These are phyloP conservation scores for Salminus brasiliensis DNA, from an alignment of 2,113 vertebrate species.

Conservation along the genomic window DNA sequence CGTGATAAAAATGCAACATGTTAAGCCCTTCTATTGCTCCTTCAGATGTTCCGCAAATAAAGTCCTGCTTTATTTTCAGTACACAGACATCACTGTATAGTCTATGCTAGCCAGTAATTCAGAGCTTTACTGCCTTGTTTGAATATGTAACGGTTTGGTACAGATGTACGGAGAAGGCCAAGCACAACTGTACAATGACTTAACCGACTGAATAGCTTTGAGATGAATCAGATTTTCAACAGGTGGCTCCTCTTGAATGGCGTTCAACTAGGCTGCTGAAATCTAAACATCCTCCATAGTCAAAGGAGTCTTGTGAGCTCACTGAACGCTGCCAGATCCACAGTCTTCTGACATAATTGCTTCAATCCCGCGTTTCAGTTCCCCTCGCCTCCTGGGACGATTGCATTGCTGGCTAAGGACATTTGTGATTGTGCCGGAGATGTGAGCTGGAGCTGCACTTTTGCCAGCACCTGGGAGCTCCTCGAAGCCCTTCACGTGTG, in stretches of 20 bases:
- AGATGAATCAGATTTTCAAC: conserved; percentile 34
- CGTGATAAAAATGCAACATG: background rate
- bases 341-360: conserved; percentile 44
- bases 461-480: conserved; percentile 42
- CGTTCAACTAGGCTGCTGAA: conserved; percentile 35
- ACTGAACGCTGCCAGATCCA: conserved; percentile 40
- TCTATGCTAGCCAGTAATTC: too few species aligned
- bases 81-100: background rate
- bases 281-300: conserved; percentile 31
- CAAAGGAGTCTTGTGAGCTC: conserved; percentile 8
- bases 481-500: conserved; percentile 28
- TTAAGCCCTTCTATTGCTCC: too few species aligned
- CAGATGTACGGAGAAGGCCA: background rate
- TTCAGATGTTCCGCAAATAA: background rate
- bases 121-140: background rate
- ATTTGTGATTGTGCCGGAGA: conserved; percentile 21
- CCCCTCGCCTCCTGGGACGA: conserved; percentile 37
- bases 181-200: background rate
- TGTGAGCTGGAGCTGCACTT: conserved; percentile 12
- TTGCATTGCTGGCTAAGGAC: conserved; percentile 34
- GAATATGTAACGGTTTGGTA: background rate
- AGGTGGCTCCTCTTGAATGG: conserved; percentile 23
- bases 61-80: too few species aligned
- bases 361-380: conserved; percentile 44
- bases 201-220: conserved; percentile 2